phyloP scores from a whole-genome alignment of 2,113 vertebrate species.

The Vidua macroura region DNA sequence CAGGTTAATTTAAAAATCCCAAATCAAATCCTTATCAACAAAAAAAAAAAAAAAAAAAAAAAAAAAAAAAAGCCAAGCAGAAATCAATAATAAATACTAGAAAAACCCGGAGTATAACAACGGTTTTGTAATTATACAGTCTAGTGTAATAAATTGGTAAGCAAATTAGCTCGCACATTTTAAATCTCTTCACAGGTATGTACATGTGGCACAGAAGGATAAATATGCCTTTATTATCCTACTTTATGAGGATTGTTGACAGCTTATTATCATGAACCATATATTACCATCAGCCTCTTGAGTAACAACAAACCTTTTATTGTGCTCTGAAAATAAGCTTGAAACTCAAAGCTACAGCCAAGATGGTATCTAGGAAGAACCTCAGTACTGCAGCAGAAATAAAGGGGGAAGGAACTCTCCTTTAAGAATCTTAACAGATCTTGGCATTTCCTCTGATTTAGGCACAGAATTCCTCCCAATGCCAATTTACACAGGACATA shows the following conservation, averaged over 20 bases:
- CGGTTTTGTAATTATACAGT: neutral
- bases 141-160: neutral
- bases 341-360: neutral
- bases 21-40: neutral
- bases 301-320: neutral
- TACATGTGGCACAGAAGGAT: neutral
- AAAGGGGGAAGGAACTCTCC: neutral
- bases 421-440: neutral
- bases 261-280: neutral
- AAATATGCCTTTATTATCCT: neutral
- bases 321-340: neutral
- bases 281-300: neutral
- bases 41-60: neutral
- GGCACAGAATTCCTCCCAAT: fast-evolving
- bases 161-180: neutral
- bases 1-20: neutral
- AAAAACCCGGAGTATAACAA: neutral
- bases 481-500: neutral
- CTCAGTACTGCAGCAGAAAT: neutral
- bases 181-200: neutral
- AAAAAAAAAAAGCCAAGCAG: neutral
- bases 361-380: neutral
- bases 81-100: neutral
- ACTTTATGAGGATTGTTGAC: neutral
- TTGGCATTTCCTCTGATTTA: neutral